These are phyloP conservation scores for Aurelia aurita complex sp. Pacific DNA, from an alignment of 30 jellyfish, hydroid and myxozoan genomes.

Conservation along the genomic window DNA sequence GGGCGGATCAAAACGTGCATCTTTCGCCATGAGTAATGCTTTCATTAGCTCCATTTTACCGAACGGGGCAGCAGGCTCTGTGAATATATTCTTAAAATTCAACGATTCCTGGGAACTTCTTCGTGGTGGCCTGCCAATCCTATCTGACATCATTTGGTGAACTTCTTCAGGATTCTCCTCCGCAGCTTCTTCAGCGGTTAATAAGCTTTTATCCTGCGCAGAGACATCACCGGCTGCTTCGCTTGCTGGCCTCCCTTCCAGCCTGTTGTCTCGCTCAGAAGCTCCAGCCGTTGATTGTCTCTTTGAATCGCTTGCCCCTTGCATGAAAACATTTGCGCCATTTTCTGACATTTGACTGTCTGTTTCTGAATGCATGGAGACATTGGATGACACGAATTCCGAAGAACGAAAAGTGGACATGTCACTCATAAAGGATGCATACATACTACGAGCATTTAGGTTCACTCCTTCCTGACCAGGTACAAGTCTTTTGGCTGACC, in stretches of 20 bases:
- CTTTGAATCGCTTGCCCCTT: not conserved
- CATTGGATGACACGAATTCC: conserved; percentile 84
- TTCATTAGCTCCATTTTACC: conserved; percentile 95
- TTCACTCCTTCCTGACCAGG: conserved; percentile 27
- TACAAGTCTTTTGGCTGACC: conserved; percentile 41
- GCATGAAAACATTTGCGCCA: conserved; percentile 24
- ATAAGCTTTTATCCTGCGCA: conserved; percentile 14
- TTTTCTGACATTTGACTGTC: conserved; percentile 79
- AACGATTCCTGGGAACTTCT: conserved; percentile 8
- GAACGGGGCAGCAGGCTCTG: conserved; percentile 85
- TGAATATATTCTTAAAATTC: conserved; percentile 34
- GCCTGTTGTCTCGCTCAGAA: conserved; percentile 16
- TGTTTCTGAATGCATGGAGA: conserved; percentile 84
- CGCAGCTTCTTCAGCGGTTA: conserved; percentile 18
- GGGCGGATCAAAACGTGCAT: conserved; percentile 30
- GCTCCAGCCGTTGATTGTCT: not conserved
- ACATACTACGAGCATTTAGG: conserved; percentile 53
- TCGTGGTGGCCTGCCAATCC: conserved; percentile 8
- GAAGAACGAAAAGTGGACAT: conserved; percentile 68
- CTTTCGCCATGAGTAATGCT: conserved; percentile 73
- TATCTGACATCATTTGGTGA: too few relatives aligned
- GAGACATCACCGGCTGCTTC: conserved; percentile 17
- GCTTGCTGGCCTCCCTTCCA: conserved; percentile 23
- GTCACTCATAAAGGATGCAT: conserved; percentile 70
- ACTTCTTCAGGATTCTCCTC: not conserved